Percentiles rank a stretch among this genome's conserved stretches.
Conservation (phyloP, 2,113 vertebrate genomes). For the Protobothrops mucrosquamatus region DNA sequence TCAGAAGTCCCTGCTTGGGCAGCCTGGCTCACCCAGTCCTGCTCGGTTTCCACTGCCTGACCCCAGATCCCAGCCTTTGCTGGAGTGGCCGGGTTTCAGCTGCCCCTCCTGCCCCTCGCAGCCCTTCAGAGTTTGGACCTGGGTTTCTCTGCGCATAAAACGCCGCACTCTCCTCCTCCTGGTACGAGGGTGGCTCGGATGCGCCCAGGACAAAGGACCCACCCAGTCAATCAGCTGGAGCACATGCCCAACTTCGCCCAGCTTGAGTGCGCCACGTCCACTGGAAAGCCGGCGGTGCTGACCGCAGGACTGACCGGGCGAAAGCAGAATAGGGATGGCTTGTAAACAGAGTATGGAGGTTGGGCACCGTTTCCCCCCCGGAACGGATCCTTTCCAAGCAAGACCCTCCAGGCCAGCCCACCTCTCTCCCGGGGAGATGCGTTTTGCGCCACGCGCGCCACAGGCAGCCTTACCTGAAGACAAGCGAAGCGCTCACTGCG, state of each 20-base stretch:
- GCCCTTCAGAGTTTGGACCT: neutral
- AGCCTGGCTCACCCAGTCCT: neutral
- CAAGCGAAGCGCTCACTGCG: neutral
- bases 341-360: neutral
- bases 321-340: neutral
- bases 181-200: neutral
- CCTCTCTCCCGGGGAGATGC: neutral
- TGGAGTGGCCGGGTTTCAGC: neutral
- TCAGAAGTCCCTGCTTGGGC: neutral
- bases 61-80: neutral
- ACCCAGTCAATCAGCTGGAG: neutral
- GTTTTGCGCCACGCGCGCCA: neutral
- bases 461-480: neutral
- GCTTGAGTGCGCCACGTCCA: neutral
- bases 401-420: neutral
- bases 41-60: neutral
- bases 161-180: neutral
- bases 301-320: neutral
- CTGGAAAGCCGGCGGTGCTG: neutral
- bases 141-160: neutral
- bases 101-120: neutral
- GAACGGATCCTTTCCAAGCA: neutral
- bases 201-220: neutral
- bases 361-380: neutral
- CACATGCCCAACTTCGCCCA: neutral